Percentiles rank a stretch among this genome's conserved stretches.
Evolutionary conservation across 2,888 invertebrate genomes (phyloP).

Genomic region (Zeuzera pyrina): DNA sequence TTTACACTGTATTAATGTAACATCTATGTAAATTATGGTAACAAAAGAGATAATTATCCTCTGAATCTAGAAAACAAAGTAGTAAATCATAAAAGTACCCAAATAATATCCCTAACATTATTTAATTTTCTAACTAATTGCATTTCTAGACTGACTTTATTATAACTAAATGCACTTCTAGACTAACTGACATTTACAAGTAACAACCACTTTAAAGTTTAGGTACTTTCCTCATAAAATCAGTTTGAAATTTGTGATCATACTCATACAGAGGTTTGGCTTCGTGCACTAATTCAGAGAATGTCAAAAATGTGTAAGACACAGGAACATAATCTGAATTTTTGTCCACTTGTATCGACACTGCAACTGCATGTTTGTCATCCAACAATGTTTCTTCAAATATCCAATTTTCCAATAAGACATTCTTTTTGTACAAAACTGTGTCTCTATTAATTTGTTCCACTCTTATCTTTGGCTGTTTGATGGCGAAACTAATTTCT

Average conservation of each 20-base stretch:
- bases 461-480: slow-evolving; percentile 61
- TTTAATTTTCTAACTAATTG: no score
- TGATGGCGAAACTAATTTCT: slow-evolving; percentile 82
- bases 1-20: no score
- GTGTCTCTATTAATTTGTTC: slow-evolving; percentile 75
- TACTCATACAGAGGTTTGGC: slow-evolving; percentile 48
- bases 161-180: no score
- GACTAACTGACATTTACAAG: no score
- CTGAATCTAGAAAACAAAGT: no score
- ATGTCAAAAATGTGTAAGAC: slow-evolving; percentile 69
- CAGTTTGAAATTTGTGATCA: slow-evolving; percentile 69
- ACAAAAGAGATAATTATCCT: no score
- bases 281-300: slow-evolving; percentile 73
- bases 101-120: no score
- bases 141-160: no score
- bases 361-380: slow-evolving; percentile 83
- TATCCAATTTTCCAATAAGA: slow-evolving; percentile 75
- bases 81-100: no score
- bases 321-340: slow-evolving; percentile 20
- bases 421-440: slow-evolving; percentile 74
- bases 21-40: no score
- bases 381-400: slow-evolving; percentile 90
- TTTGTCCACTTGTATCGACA: slow-evolving; percentile 70
- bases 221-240: slow-evolving; percentile 74
- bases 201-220: no score